Evolutionary conservation across 2,797 vertebrate species (phyloP), one percentile per base, ranked within the genome.

Genomic region (Muscicapa striata): DNA sequence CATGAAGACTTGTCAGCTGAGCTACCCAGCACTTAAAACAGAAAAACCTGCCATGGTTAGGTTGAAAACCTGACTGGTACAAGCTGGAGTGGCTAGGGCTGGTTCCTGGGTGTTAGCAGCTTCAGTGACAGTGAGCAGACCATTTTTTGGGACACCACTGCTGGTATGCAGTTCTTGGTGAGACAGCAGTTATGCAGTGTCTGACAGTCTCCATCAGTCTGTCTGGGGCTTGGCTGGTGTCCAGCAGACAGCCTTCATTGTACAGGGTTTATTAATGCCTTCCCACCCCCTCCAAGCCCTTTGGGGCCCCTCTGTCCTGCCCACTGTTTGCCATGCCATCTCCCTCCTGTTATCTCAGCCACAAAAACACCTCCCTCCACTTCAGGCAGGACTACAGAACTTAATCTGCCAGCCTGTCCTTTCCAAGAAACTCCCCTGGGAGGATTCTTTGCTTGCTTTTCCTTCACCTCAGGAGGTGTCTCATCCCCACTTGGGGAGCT

Each of bases 201-300:
- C 78, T 2, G 4, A 89, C 81, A 81, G 49, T 45, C 79, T 92
- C 82, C 13, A 6, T 66, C 36, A 14, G 62, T 48, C 63, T 64
- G 24, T 51, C 41, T 51, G 32, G 74, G 45, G 5, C 43, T 85
- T 94, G 83, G 84, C 67, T 41, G 49, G 34, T 8, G 0, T 77
- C 89, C 89, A 80, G 74, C 87, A 81, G 83, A 17, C 75, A 26
- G 89, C 81, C 55, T 89, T 67, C 81, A 11, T 34, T 84, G 83
- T 32, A 30, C 45, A 59, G 63, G 82, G 54, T 40, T 54, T 3
- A 0, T 74, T 93, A 27, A 8, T 76, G 69, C 73, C 84, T 92
- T 84, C 73, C 80, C 68, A 48, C 57, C 38, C 10, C 43, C 59
- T 34, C 57, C 13, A 32, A 6, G 36, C 40, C 45, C 41, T 59